These are phyloP conservation scores for Onthophagus taurus DNA, from an alignment of 1,140 invertebrate genomes.

Conservation along the genomic window DNA sequence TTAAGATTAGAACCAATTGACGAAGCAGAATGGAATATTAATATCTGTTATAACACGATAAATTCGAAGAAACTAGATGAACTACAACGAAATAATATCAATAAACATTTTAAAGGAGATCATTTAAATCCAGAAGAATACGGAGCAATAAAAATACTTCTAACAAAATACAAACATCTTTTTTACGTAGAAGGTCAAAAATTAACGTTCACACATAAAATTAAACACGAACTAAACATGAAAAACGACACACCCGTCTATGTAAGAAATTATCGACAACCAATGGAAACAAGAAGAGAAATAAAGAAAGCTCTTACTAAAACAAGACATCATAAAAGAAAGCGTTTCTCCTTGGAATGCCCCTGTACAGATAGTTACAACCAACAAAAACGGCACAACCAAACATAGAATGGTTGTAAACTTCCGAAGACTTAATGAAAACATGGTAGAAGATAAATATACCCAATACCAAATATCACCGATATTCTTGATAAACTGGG, in stretches of 20 bases:
- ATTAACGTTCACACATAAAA: background rate
- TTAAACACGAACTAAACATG: background rate
- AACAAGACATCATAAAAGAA: background rate
- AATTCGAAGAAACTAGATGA: background rate
- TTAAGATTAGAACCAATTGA: background rate
- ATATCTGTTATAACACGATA: background rate
- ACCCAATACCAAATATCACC: slow-evolving; percentile 42
- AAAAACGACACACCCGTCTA: background rate
- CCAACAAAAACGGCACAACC: slow-evolving; percentile 18
- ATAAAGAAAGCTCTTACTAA: background rate
- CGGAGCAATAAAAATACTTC: background rate
- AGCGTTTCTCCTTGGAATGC: no score
- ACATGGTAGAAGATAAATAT: slow-evolving; percentile 35
- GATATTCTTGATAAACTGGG: slow-evolving; percentile 38
- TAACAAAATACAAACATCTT: background rate
- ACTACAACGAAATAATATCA: background rate
- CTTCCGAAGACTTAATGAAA: slow-evolving; percentile 28
- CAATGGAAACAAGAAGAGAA: slow-evolving; percentile 1
- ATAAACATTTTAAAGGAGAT: background rate
- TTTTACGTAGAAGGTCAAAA: background rate
- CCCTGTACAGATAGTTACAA: background rate
- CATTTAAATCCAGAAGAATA: background rate
- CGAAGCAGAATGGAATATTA: background rate
- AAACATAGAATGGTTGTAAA: slow-evolving; percentile 30
- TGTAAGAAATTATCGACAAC: background rate